Evolutionary conservation across 2,113 vertebrate genomes (phyloP).

Genomic region (Spheniscus mendiculus): DNA sequence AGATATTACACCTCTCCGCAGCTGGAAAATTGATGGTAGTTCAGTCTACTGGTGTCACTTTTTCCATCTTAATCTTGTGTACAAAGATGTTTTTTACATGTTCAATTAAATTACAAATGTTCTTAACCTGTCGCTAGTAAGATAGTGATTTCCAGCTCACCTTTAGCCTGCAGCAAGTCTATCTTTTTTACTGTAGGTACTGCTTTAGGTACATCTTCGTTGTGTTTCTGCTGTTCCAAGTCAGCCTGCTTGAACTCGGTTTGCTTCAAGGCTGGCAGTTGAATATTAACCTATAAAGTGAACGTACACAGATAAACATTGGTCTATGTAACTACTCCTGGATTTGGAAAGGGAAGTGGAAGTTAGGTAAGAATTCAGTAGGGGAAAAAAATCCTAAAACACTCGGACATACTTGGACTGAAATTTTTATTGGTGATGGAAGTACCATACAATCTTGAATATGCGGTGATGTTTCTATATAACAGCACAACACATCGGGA

Average conservation of each 20-base stretch:
- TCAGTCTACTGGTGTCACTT: neutral
- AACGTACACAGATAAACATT: neutral
- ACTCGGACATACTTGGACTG: neutral
- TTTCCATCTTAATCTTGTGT: neutral
- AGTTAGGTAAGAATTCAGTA: neutral
- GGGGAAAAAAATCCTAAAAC: neutral
- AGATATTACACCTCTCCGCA: neutral
- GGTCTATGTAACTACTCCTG: neutral
- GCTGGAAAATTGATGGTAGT: neutral
- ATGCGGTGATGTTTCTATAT: neutral
- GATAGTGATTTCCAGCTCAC: neutral
- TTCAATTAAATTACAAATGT: neutral
- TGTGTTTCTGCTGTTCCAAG: neutral
- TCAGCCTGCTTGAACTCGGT: neutral
- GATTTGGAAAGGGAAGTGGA: neutral
- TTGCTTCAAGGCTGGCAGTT: neutral
- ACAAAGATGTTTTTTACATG: neutral
- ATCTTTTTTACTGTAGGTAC: neutral
- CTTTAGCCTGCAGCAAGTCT: conserved; percentile 24
- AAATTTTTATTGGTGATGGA: neutral
- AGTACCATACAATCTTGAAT: neutral
- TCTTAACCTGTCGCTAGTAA: neutral
- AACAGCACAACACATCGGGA: neutral
- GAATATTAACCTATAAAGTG: neutral
- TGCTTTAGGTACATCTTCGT: neutral